phyloP scores from a whole-genome alignment of 2,797 vertebrate species.

The Muraenolepis orangiensis region DNA sequence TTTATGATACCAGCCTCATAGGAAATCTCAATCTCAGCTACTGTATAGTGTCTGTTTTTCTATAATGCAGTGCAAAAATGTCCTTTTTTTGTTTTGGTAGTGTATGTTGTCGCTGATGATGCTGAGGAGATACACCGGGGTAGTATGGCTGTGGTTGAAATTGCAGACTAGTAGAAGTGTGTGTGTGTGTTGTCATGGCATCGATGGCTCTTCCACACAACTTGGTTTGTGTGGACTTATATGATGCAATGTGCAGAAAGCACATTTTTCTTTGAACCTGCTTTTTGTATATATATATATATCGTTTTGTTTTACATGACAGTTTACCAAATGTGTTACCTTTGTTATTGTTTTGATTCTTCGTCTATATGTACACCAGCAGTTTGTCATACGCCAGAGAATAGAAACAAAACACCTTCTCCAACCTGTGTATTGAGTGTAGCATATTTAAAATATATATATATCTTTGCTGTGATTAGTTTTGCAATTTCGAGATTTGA shows the following conservation, averaged over 20 bases:
- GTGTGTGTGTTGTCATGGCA: conserved; percentile 59
- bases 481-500: conserved; percentile 22
- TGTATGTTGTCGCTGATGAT: too few species aligned
- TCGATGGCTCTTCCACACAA: conserved; percentile 38
- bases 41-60: conserved; percentile 32
- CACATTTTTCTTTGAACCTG: conserved; percentile 70
- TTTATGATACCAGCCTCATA: conserved; percentile 62
- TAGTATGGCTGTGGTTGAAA: background rate
- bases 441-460: background rate
- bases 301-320: conserved; percentile 58
- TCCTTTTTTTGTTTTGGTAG: too few species aligned
- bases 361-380: background rate
- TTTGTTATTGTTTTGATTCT: conserved; percentile 63
- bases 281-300: conserved; percentile 46
- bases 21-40: conserved; percentile 37
- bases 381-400: background rate
- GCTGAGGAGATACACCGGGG: background rate
- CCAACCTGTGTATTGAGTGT: background rate
- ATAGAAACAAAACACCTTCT: background rate
- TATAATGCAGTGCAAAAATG: background rate
- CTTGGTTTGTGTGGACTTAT: conserved; percentile 57
- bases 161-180: background rate
- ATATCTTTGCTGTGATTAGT: background rate
- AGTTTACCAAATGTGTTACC: conserved; percentile 63
- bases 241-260: conserved; percentile 80